These are phyloP conservation scores for Oceanodroma leucorhoa DNA, from an alignment of 2,797 vertebrate species.

Conservation along the genomic window DNA sequence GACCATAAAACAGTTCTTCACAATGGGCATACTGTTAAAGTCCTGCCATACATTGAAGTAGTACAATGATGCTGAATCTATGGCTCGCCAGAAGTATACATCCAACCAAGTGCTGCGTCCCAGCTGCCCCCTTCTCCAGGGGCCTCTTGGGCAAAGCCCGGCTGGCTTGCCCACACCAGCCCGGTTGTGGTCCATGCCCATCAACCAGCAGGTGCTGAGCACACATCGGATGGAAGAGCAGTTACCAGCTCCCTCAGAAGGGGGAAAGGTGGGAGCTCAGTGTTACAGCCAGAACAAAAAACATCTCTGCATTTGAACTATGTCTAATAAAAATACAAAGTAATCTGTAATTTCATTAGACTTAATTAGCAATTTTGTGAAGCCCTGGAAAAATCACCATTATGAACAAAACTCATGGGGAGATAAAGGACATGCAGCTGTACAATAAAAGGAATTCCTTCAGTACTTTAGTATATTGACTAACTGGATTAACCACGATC, in stretches of 20 bases:
- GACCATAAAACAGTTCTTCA: neutral
- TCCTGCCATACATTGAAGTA: neutral
- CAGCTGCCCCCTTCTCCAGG: neutral
- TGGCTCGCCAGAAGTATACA: rapidly evolving
- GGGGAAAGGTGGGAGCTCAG: neutral
- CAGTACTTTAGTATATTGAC: neutral
- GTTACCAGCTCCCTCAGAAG: neutral
- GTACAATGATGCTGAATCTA: neutral
- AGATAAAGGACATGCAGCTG: neutral
- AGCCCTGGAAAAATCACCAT: neutral
- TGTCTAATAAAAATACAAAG: neutral
- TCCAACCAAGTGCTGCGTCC: neutral
- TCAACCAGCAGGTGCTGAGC: neutral
- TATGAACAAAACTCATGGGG: neutral
- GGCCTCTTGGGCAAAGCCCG: neutral
- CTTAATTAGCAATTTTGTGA: neutral
- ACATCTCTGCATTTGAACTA: neutral
- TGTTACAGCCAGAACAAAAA: neutral
- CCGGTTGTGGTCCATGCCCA: neutral
- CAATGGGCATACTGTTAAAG: neutral
- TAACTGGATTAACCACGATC: neutral
- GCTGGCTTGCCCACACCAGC: neutral
- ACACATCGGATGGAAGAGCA: rapidly evolving
- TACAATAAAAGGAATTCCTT: neutral
- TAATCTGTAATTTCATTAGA: neutral